Evolutionary conservation across 2,797 vertebrate species (phyloP).

Genomic region (Monodelphis domestica): DNA sequence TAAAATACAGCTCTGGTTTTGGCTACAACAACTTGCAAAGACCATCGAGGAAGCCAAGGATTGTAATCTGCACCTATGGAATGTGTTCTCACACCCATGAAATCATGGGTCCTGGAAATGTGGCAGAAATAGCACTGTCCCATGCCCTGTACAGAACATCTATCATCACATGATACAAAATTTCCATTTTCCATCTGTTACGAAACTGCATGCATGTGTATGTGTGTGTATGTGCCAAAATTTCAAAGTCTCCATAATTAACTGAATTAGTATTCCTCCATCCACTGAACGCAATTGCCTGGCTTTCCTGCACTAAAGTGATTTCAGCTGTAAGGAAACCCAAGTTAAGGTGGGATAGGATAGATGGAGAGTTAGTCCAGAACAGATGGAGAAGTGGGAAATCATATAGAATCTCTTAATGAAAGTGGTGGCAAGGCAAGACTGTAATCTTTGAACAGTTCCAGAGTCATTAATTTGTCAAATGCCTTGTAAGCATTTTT

Average conservation of each 20-base stretch:
- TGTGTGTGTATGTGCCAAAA: background rate
- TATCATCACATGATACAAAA: background rate
- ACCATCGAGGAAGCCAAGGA: background rate
- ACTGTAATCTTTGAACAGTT: background rate
- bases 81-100: background rate
- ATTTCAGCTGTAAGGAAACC: background rate
- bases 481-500: background rate
- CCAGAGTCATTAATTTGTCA: background rate
- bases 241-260: background rate
- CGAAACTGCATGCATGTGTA: background rate
- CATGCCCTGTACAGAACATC: background rate
- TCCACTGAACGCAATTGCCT: background rate
- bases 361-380: background rate
- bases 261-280: background rate
- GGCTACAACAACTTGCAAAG: background rate
- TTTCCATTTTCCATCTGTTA: background rate
- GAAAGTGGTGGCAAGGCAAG: background rate
- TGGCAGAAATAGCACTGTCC: background rate
- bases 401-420: background rate
- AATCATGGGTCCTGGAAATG: background rate
- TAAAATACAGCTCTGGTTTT: background rate
- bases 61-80: background rate
- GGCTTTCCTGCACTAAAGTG: background rate
- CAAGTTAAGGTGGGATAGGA: background rate
- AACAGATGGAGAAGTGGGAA: background rate